These are phyloP conservation scores for Periphyllus acericola DNA, from an alignment of 2,888 invertebrate genomes.

Conservation along the genomic window DNA sequence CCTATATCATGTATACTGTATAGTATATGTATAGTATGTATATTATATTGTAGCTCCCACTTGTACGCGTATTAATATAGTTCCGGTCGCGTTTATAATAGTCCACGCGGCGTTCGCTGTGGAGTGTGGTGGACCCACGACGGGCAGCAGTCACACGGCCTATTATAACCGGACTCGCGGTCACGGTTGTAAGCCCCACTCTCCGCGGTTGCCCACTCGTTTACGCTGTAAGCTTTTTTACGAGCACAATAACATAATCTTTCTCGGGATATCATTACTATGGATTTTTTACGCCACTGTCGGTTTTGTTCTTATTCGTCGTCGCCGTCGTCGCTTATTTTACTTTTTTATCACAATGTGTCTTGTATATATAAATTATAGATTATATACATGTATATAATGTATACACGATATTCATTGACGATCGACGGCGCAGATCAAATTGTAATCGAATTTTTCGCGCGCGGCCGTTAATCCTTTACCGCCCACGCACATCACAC, in stretches of 20 bases:
- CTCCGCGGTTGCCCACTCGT: background rate
- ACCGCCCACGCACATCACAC: slow-evolving; percentile 13
- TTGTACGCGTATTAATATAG: background rate
- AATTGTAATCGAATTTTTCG: slow-evolving; percentile 48
- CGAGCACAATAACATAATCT: slow-evolving; percentile 17
- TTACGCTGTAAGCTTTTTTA: background rate
- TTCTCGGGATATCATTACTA: background rate
- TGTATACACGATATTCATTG: background rate
- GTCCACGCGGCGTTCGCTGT: background rate
- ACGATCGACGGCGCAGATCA: slow-evolving; percentile 34
- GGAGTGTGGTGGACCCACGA: background rate
- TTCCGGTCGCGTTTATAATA: background rate
- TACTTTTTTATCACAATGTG: background rate
- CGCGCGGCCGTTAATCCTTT: slow-evolving; percentile 24
- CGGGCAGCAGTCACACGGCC: slow-evolving; percentile 50
- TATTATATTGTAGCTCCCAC: background rate
- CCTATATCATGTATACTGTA: too few relatives aligned
- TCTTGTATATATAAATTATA: background rate
- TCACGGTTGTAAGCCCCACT: slow-evolving; percentile 31
- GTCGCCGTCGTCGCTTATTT: background rate
- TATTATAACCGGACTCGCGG: slow-evolving; percentile 43
- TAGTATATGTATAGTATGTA: background rate
- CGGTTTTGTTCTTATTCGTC: slow-evolving; percentile 7
- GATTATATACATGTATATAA: background rate
- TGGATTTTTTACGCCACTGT: background rate